phyloP scores from a whole-genome alignment of 2,888 invertebrate genomes.

The Sthenelais limicola region DNA sequence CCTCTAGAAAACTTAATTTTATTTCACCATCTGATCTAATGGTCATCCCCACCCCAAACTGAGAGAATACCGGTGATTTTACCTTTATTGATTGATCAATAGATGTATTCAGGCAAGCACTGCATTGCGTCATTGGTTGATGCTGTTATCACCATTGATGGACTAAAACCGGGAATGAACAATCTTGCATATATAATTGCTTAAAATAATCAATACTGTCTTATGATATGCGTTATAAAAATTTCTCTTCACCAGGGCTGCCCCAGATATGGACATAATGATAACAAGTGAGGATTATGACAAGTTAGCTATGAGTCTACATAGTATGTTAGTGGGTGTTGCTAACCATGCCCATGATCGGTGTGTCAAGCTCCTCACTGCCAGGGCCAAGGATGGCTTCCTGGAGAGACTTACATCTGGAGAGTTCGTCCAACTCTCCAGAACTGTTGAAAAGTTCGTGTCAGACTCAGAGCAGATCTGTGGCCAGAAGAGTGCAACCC shows the following conservation, averaged over 20 bases:
- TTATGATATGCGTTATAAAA: neutral
- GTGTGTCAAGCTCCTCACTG: slow-evolving; percentile 88
- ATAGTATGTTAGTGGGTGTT: slow-evolving; percentile 84
- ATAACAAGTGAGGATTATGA: slow-evolving; percentile 81
- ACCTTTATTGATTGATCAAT: too few relatives aligned
- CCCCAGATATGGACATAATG: slow-evolving; percentile 75
- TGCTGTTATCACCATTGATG: too few relatives aligned
- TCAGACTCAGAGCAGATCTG: slow-evolving; percentile 80
- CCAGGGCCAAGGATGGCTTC: slow-evolving; percentile 76
- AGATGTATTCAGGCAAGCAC: too few relatives aligned
- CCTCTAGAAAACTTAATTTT: too few relatives aligned
- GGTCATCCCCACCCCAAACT: too few relatives aligned
- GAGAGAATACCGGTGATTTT: too few relatives aligned
- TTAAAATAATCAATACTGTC: neutral
- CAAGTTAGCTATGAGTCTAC: slow-evolving; percentile 81
- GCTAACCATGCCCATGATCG: slow-evolving; percentile 92
- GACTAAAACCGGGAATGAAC: too few relatives aligned
- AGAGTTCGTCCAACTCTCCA: slow-evolving; percentile 84
- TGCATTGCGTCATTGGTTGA: too few relatives aligned
- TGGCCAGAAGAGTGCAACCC: slow-evolving; percentile 78
- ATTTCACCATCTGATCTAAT: too few relatives aligned
- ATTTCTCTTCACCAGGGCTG: too few relatives aligned
- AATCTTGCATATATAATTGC: too few relatives aligned
- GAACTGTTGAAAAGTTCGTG: slow-evolving; percentile 85
- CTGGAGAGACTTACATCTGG: slow-evolving; percentile 81